Evolutionary conservation across 2,797 vertebrate genomes (phyloP).

Genomic region (Neosilurus hyrtlii): DNA sequence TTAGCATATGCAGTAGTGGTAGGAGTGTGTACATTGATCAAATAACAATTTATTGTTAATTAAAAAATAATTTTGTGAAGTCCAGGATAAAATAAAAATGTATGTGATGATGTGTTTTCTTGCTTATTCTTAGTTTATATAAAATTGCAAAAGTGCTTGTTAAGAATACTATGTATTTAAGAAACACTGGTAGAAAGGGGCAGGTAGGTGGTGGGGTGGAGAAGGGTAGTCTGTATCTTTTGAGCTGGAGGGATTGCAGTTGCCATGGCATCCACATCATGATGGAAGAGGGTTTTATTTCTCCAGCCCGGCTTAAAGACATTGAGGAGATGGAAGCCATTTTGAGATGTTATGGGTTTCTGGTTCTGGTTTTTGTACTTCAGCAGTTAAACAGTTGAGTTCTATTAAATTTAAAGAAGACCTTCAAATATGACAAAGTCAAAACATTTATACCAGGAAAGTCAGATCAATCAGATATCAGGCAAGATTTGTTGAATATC

Average conservation of each 20-base stretch:
- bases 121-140: conserved; percentile 4
- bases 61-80: conserved; percentile 63
- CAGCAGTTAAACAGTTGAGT: neutral
- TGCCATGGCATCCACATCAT: conserved; percentile 63
- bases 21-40: conserved; percentile 58
- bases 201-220: neutral
- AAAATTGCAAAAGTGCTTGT: neutral
- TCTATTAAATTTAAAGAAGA: neutral
- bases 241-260: conserved; percentile 58
- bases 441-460: neutral
- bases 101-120: conserved; percentile 55
- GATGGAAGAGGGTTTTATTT: conserved; percentile 56
- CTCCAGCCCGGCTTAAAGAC: conserved; percentile 47
- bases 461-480: neutral
- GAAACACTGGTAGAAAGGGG: neutral
- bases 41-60: conserved; percentile 62
- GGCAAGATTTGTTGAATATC: neutral
- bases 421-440: neutral
- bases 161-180: neutral
- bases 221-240: conserved; percentile 43
- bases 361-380: neutral
- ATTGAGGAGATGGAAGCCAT: conserved; percentile 48
- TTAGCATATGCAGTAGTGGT: conserved; percentile 61
- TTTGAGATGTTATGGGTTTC: conserved; percentile 50
- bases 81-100: conserved; percentile 66